phyloP scores from a whole-genome alignment of 2,113 vertebrate genomes.

The Malurus elegans region DNA sequence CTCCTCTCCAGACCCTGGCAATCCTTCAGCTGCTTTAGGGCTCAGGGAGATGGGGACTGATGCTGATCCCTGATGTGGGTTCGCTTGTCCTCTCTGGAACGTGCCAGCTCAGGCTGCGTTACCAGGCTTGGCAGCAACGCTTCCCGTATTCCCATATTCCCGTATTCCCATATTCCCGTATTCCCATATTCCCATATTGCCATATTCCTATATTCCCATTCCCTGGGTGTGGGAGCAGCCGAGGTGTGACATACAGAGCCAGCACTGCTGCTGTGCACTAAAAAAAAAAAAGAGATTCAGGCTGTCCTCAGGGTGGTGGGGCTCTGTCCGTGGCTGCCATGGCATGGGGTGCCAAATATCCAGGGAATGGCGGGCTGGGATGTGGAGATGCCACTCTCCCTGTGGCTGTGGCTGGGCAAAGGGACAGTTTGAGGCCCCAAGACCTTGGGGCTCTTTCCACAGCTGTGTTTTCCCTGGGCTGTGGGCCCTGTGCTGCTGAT shows the following conservation, averaged over 20 bases:
- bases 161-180: too few relatives aligned
- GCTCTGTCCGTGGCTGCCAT: background rate
- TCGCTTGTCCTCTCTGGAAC: background rate
- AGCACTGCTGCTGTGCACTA: background rate
- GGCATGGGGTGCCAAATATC: background rate
- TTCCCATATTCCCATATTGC: too few relatives aligned
- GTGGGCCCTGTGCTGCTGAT: rapidly evolving
- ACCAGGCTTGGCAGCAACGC: background rate
- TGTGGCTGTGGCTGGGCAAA: rapidly evolving
- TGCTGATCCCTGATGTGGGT: background rate
- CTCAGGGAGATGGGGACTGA: background rate
- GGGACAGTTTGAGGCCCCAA: rapidly evolving
- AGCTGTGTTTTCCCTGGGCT: background rate
- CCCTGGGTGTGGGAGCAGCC: background rate
- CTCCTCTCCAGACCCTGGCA: background rate
- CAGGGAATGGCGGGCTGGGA: background rate
- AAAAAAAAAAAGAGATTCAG: background rate
- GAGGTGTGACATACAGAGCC: background rate
- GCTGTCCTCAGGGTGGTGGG: background rate
- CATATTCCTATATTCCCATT: background rate
- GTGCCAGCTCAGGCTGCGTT: background rate
- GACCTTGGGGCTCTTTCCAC: background rate
- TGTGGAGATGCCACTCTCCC: background rate
- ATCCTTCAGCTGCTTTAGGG: background rate
- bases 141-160: background rate